phyloP scores from a whole-genome alignment of 2,797 vertebrate genomes.

The Chelon labrosus region DNA sequence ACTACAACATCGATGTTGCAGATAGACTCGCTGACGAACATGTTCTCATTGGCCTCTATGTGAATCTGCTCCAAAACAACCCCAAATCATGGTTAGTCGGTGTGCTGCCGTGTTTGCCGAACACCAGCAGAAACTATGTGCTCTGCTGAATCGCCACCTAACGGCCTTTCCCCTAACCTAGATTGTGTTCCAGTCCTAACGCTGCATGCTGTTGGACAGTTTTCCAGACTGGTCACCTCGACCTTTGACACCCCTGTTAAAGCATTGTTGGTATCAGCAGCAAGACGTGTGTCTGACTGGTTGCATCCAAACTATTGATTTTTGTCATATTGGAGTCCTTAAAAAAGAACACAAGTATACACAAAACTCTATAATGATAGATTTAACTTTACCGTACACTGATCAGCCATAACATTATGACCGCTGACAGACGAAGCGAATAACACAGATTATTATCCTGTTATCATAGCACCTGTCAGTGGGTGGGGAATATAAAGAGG shows the following conservation, averaged over 20 bases:
- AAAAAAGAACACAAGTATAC: too few species aligned
- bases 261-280: conserved; percentile 7
- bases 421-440: too few species aligned
- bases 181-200: conserved; percentile 47
- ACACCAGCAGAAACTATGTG: conserved; percentile 57
- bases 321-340: too few species aligned
- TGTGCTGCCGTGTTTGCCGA: conserved; percentile 80
- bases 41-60: conserved; percentile 97
- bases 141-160: conserved; percentile 44
- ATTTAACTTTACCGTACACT: too few species aligned
- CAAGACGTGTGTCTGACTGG: conserved; percentile 14
- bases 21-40: conserved; percentile 99
- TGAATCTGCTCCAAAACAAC: conserved; percentile 96
- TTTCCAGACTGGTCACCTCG: conserved; percentile 5
- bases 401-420: too few species aligned
- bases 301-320: neutral
- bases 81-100: conserved; percentile 94
- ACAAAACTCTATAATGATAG: too few species aligned
- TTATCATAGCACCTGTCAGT: too few species aligned
- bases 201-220: conserved; percentile 51
- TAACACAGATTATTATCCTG: too few species aligned
- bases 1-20: conserved; percentile 97
- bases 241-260: conserved; percentile 12
- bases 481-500: too few species aligned
- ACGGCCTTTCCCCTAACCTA: conserved; percentile 38